phyloP scores from a whole-genome alignment of 1,140 invertebrate genomes.

The Penaeus indicus region DNA sequence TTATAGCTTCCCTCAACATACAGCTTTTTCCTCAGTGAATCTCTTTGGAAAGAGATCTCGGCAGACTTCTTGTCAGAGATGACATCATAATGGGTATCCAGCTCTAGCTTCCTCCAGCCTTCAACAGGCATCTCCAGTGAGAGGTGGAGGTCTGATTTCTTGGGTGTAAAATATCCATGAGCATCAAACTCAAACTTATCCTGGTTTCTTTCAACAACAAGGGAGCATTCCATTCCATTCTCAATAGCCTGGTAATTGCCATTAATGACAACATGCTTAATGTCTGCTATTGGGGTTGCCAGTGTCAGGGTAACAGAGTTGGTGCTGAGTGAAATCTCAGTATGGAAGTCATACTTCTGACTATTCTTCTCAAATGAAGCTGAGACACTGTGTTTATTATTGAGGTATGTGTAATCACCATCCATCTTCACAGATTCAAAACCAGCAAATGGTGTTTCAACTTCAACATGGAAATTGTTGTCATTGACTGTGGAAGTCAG shows the following conservation, averaged over 20 bases:
- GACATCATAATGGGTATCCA: constrained; percentile 27
- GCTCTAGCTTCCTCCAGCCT: constrained; percentile 26
- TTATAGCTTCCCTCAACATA: constrained; percentile 24
- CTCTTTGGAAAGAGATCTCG: background rate
- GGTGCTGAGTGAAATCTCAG: background rate
- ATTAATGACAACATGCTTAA: background rate
- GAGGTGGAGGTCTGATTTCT: background rate
- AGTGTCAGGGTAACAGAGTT: background rate
- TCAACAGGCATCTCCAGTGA: constrained; percentile 1
- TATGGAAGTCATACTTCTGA: constrained; percentile 40
- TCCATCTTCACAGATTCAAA: constrained; percentile 38
- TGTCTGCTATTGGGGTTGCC: constrained; percentile 23
- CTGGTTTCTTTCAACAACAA: constrained; percentile 21
- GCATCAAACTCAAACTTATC: constrained; percentile 32
- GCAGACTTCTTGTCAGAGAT: constrained; percentile 31
- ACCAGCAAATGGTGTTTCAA: constrained; percentile 44
- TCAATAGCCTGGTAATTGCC: background rate
- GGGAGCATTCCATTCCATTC: background rate
- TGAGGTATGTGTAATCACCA: constrained; percentile 20
- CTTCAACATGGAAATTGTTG: constrained; percentile 14
- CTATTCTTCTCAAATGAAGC: constrained; percentile 28
- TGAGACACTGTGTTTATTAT: constrained; percentile 3
- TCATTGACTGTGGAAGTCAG: constrained; percentile 28
- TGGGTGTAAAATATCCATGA: background rate
- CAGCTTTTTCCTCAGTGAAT: constrained; percentile 25